phyloP scores from a whole-genome alignment of 2,113 vertebrate genomes.

The Sebastes schlegelii region DNA sequence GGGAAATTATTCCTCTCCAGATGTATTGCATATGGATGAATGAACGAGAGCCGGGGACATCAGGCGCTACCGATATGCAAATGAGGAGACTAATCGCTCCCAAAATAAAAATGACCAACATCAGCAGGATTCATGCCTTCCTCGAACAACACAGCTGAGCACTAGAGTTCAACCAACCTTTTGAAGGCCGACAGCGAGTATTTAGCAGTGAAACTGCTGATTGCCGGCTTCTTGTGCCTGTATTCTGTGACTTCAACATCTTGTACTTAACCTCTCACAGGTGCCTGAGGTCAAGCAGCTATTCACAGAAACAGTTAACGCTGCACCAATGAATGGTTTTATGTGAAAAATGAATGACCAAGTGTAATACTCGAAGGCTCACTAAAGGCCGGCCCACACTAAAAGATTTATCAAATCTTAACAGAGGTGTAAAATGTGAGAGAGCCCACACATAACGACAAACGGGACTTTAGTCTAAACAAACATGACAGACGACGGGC shows the following conservation, averaged over 20 bases:
- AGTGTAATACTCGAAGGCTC: no score
- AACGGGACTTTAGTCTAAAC: no score
- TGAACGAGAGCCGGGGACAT: conserved; percentile 67
- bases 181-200: neutral
- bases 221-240: neutral
- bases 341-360: no score
- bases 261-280: neutral
- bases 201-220: conserved; percentile 15
- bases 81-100: conserved; percentile 69
- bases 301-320: neutral
- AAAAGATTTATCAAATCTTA: no score
- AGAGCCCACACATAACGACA: no score
- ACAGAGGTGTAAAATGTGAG: no score
- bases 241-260: conserved; percentile 4
- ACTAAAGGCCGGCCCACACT: no score
- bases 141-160: conserved; percentile 51
- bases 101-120: conserved; percentile 78
- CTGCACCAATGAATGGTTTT: neutral
- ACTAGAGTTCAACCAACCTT: conserved; percentile 34
- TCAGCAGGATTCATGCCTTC: conserved; percentile 74
- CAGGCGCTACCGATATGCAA: conserved; percentile 72
- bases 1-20: conserved; percentile 71
- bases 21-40: conserved; percentile 80
- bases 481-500: no score
- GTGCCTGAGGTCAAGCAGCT: neutral